phyloP scores from a whole-genome alignment of 2,888 invertebrate species.

The Trachelus stipa region DNA sequence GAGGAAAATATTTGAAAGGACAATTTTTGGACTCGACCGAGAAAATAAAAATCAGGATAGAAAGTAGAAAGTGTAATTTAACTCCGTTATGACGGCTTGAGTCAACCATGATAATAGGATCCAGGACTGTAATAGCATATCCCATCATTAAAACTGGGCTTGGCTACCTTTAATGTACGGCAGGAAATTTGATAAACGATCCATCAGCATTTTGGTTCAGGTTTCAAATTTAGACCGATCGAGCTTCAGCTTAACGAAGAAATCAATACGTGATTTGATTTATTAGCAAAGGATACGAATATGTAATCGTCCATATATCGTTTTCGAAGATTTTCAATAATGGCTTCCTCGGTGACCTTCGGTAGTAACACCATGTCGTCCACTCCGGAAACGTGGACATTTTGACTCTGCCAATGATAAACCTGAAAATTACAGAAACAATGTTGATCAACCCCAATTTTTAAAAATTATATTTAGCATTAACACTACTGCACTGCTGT shows the following conservation, averaged over 20 bases:
- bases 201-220: background rate
- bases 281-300: constrained; percentile 70
- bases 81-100: background rate
- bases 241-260: background rate
- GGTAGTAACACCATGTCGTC: constrained; percentile 78
- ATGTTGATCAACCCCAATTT: background rate
- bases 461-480: background rate
- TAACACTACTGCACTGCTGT: background rate
- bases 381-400: constrained; percentile 76
- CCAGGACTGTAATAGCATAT: background rate
- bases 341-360: constrained; percentile 73
- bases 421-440: constrained; percentile 59
- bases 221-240: background rate
- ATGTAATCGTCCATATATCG: constrained; percentile 76
- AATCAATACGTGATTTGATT: background rate
- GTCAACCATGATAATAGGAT: background rate
- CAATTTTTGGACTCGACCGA: background rate
- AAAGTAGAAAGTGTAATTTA: background rate
- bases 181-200: background rate
- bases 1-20: constrained; percentile 41
- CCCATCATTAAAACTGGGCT: background rate
- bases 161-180: background rate
- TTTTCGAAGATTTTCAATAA: constrained; percentile 76
- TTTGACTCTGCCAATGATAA: constrained; percentile 79
- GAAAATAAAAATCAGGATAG: background rate